A percentile compares a stretch with the other conserved stretches of the same genome.
These are phyloP conservation scores for Linurgus olivaceus DNA, from an alignment of 2,797 vertebrate genomes.

Conservation along the genomic window DNA sequence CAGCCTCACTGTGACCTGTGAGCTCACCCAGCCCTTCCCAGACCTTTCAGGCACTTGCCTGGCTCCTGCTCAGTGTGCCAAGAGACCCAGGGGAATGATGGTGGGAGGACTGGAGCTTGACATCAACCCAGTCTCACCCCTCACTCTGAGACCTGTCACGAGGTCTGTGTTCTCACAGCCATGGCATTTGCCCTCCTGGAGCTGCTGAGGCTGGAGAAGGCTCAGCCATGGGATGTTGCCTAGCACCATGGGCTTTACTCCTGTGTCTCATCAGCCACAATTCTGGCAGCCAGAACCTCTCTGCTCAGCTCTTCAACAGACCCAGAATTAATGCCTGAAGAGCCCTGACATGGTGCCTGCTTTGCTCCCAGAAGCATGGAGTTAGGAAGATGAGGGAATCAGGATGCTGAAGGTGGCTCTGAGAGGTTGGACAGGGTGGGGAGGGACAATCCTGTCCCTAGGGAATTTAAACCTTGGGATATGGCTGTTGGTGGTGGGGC, in stretches of 20 bases:
- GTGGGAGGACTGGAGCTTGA: neutral
- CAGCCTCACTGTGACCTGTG: neutral
- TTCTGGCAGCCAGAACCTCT: neutral
- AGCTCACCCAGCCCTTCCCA: neutral
- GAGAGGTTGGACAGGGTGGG: neutral
- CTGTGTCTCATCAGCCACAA: neutral
- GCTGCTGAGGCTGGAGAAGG: neutral
- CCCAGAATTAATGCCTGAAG: neutral
- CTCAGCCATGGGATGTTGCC: neutral
- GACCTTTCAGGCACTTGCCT: neutral
- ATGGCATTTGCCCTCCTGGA: neutral
- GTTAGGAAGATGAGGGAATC: neutral
- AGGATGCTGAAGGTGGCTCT: neutral
- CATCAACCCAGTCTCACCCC: neutral
- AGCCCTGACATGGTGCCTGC: neutral
- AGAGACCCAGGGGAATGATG: neutral
- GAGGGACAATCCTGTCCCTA: neutral
- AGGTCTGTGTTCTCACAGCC: neutral
- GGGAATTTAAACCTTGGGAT: neutral
- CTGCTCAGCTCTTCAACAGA: neutral
- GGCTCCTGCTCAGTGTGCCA: neutral
- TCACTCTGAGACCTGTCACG: neutral
- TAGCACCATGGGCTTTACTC: neutral
- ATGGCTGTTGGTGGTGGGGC: neutral
- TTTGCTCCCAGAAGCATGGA: rapidly evolving